Evolutionary conservation across 2,888 invertebrate genomes (phyloP).

Genomic region (Drosophila ezoana): DNA sequence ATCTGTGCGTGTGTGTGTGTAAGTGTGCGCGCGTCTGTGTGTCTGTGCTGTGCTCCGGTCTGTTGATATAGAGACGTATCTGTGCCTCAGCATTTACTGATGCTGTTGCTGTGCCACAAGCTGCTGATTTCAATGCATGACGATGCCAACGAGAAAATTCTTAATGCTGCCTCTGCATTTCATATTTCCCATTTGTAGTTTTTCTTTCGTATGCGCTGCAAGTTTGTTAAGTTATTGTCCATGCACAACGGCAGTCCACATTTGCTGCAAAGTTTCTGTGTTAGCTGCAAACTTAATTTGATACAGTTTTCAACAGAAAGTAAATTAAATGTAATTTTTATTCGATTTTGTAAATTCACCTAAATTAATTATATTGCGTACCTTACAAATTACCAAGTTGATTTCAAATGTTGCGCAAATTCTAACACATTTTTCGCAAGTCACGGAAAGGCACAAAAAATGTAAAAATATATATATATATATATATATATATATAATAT

Average conservation of each 20-base stretch:
- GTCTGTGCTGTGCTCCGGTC: not conserved
- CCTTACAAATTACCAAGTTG: too few relatives aligned
- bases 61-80: slow-evolving; percentile 14
- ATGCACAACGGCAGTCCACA: not conserved
- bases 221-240: slow-evolving; percentile 8
- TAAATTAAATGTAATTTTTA: too few relatives aligned
- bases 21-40: slow-evolving; percentile 1
- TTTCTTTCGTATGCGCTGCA: slow-evolving; percentile 35
- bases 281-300: too few relatives aligned
- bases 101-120: slow-evolving; percentile 25
- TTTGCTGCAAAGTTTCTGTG: not conserved
- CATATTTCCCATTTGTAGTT: slow-evolving; percentile 41
- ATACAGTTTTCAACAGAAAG: too few relatives aligned
- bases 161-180: slow-evolving; percentile 64
- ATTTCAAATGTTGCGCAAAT: too few relatives aligned
- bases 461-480: too few relatives aligned
- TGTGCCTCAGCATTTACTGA: slow-evolving; percentile 18
- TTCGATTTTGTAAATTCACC: too few relatives aligned
- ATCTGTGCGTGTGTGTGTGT: slow-evolving; percentile 5
- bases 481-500: too few relatives aligned
- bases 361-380: too few relatives aligned
- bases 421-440: too few relatives aligned
- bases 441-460: too few relatives aligned
- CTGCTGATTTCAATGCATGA: slow-evolving; percentile 64
- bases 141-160: slow-evolving; percentile 42